phyloP scores from a whole-genome alignment of 2,113 vertebrate species.

The Cynocephalus volans region DNA sequence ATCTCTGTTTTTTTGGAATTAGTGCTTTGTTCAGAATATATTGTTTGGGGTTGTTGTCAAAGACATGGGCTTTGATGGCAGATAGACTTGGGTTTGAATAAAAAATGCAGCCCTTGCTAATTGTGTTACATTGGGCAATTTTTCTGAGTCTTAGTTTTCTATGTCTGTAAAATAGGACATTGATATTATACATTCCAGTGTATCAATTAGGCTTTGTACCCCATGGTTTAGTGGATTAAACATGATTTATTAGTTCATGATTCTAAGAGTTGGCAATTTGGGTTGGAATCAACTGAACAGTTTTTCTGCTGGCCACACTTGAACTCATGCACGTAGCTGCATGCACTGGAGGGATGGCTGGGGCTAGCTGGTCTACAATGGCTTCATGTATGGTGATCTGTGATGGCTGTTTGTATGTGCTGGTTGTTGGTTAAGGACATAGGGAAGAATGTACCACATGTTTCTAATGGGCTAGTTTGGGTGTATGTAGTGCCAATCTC shows the following conservation, averaged over 20 bases:
- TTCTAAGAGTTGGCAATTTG: background rate
- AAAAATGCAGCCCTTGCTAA: background rate
- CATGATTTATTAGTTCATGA: background rate
- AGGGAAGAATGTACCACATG: background rate
- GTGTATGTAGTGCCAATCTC: background rate
- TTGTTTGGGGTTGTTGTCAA: background rate
- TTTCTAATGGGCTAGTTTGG: background rate
- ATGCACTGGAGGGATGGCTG: background rate
- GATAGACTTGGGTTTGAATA: background rate
- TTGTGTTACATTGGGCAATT: background rate
- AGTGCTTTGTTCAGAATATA: conserved; percentile 4
- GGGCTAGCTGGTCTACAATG: background rate
- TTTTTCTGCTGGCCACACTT: background rate
- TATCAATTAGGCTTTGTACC: background rate
- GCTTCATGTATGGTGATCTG: background rate
- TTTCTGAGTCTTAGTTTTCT: conserved; percentile 48
- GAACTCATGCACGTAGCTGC: background rate
- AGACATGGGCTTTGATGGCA: background rate
- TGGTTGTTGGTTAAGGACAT: background rate
- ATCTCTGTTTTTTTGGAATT: background rate
- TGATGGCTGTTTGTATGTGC: background rate
- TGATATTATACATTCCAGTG: background rate
- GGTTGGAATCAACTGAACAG: background rate
- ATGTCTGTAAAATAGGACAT: background rate
- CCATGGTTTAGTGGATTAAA: background rate